These are phyloP conservation scores for Bufo bufo DNA, from an alignment of 2,113 vertebrate species.

Conservation along the genomic window DNA sequence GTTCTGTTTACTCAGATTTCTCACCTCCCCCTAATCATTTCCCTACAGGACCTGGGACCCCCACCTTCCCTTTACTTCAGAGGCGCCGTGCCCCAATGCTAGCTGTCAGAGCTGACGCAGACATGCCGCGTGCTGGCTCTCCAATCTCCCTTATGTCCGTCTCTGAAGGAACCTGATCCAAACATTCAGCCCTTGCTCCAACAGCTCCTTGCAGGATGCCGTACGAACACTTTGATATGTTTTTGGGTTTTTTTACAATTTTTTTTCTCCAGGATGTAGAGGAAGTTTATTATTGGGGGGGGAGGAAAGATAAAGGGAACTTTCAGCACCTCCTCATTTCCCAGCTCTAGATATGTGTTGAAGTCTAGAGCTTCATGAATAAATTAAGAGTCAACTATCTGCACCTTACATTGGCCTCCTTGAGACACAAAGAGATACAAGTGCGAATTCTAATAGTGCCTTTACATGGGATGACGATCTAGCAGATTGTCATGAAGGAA, in stretches of 20 bases:
- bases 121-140: slow-evolving; percentile 28
- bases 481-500: too few relatives aligned
- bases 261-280: slow-evolving; percentile 43
- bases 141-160: slow-evolving; percentile 47
- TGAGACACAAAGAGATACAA: background rate
- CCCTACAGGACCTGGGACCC: slow-evolving; percentile 33
- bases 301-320: slow-evolving; percentile 19
- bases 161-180: slow-evolving; percentile 48
- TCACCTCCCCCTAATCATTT: slow-evolving; percentile 52
- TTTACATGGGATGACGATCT: too few relatives aligned
- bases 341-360: background rate
- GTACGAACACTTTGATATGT: slow-evolving; percentile 31
- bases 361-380: slow-evolving; percentile 22
- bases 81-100: slow-evolving; percentile 48
- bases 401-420: background rate
- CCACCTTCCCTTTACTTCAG: slow-evolving; percentile 23
- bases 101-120: slow-evolving; percentile 52
- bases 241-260: background rate
- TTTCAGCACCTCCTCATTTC: slow-evolving; percentile 57
- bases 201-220: slow-evolving; percentile 32
- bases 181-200: slow-evolving; percentile 12
- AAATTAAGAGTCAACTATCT: background rate
- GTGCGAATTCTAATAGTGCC: too few relatives aligned
- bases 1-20: slow-evolving; percentile 48
- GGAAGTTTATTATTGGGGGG: slow-evolving; percentile 24